Evolutionary conservation across 2,888 invertebrate species (phyloP), one percentile per base, ranked within the genome.

Genomic region (Rhyacophila evoluta): DNA sequence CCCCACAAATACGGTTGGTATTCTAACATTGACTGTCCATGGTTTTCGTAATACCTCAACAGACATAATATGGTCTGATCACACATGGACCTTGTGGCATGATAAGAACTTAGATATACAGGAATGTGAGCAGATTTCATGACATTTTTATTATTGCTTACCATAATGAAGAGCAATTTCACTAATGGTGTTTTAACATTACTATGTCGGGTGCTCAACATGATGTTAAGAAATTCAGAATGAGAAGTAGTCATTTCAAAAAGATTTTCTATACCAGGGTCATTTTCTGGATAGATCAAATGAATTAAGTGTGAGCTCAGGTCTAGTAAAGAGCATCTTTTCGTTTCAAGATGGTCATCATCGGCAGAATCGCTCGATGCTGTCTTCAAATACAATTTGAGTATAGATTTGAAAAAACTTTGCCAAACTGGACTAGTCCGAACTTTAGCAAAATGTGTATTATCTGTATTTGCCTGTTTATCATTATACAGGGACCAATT

Each of bases 1-100:
- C 97, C 96, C 94, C 95, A 97, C 0, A 97, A 88, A 84, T 94
- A 95, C 0, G 97, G 97, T 81, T 94, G 93, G 85, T 91, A 94
- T 83, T 93, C 90, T 72, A 90, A 88, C 10, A 95, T 88, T 19
- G 92, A 91, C 79, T 93, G 88, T 74, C 92, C 92, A 84, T 92
- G 92, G 79, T 87, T 87, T 87, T 96, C 94, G 87, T 95, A 95
- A 81, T 91, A 88, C 83, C 92, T 90, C 76, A 96, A 85, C 81
- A 96, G 89, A 72, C 91, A 88, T 79, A 95, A 87, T 71, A 95
- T 90, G 28, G 92, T 89, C 83, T 94, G 93, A 86, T 97, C 97
- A 75, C 92, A 91, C 8, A 89, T 87, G 69, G 89, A 91, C 55
- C 94, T 89, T 0, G 94, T 93, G 0, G 94, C 97, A 82, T 92